Conservation (phyloP, 1,140 invertebrate species). For the Magallana ariakensis region DNA sequence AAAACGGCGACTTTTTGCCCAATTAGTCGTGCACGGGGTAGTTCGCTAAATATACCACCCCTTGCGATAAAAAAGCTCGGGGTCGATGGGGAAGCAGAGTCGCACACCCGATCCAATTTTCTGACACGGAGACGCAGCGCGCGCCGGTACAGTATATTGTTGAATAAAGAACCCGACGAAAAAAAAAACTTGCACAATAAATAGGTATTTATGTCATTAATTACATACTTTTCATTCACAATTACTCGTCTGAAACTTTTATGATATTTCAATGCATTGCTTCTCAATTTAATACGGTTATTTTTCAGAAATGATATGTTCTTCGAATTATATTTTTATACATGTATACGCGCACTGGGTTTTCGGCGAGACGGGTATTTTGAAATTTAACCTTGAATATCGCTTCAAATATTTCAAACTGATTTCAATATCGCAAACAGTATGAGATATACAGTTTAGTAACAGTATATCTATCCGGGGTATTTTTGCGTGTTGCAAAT, state of each 20-base stretch:
- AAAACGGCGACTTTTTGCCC: slow-evolving; percentile 37
- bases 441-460: too few relatives aligned
- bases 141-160: not conserved
- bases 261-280: too few relatives aligned
- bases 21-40: slow-evolving; percentile 2
- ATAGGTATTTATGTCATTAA: not conserved
- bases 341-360: too few relatives aligned
- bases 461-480: too few relatives aligned
- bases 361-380: too few relatives aligned
- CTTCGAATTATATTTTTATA: too few relatives aligned
- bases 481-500: too few relatives aligned
- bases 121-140: not conserved
- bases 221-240: not conserved
- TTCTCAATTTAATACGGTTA: too few relatives aligned
- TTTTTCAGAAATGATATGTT: too few relatives aligned
- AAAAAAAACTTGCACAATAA: not conserved
- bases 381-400: too few relatives aligned
- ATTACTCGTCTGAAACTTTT: not conserved
- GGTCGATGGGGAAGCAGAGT: not conserved
- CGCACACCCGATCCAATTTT: not conserved
- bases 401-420: too few relatives aligned
- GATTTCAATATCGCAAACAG: too few relatives aligned
- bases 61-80: not conserved
- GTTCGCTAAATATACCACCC: not conserved
- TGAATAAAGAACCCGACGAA: not conserved